These are phyloP conservation scores for Panonychus citri DNA, from an alignment of 1,140 invertebrate genomes.

Conservation along the genomic window DNA sequence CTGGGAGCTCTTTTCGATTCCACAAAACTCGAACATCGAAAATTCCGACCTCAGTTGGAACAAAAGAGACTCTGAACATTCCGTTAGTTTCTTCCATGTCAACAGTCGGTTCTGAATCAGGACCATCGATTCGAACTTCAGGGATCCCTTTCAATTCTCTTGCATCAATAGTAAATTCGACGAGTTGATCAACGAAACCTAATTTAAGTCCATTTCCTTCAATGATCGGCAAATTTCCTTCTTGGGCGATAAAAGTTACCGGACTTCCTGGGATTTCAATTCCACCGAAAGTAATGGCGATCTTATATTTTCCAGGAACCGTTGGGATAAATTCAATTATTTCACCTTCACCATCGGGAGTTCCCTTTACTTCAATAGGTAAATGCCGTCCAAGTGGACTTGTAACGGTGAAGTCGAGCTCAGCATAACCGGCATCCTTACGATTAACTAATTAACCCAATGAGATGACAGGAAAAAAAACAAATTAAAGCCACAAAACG, in stretches of 20 bases:
- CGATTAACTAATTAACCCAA: constrained; percentile 39
- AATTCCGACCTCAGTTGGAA: constrained; percentile 41
- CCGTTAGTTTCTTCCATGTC: constrained; percentile 29
- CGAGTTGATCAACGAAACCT: constrained; percentile 21
- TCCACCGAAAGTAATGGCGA: constrained; percentile 65
- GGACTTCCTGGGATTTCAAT: constrained; percentile 30
- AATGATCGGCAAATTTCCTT: constrained; percentile 14
- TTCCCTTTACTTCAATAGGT: constrained; percentile 48
- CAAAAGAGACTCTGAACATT: constrained; percentile 37
- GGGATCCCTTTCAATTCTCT: constrained; percentile 32
- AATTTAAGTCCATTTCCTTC: constrained; percentile 18
- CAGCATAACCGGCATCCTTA: constrained; percentile 62
- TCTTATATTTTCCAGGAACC: constrained; percentile 64
- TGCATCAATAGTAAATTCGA: constrained; percentile 23
- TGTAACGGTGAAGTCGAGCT: constrained; percentile 63
- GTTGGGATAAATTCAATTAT: constrained; percentile 63
- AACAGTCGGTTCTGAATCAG: constrained; percentile 34
- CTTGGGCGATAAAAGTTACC: constrained; percentile 16
- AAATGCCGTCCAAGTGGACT: constrained; percentile 67
- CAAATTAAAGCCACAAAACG: not conserved
- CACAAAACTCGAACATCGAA: constrained; percentile 45
- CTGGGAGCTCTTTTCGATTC: constrained; percentile 36
- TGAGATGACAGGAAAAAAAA: constrained; percentile 13
- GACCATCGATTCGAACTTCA: constrained; percentile 33
- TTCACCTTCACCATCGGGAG: constrained; percentile 40